Evolutionary conservation across 2,888 invertebrate genomes (phyloP).

Genomic region (Campoletis raptor): DNA sequence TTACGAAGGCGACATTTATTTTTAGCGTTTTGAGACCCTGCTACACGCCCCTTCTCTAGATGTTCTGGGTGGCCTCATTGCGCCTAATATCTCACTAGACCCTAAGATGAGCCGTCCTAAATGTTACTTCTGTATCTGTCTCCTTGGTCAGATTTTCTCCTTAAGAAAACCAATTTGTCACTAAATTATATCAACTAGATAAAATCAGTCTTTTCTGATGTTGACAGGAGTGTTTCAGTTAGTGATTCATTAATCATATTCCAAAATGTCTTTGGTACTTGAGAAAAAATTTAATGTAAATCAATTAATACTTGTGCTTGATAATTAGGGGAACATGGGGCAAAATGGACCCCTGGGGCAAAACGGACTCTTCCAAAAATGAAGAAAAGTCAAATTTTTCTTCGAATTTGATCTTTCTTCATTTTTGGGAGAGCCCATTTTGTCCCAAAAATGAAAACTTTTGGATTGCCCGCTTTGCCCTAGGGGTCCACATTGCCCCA

Average conservation of each 20-base stretch:
- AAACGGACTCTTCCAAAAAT: too few relatives aligned
- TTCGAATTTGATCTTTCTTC: too few relatives aligned
- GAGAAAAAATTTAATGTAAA: neutral
- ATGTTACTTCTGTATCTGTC: slow-evolving; percentile 53
- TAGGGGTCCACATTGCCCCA: too few relatives aligned
- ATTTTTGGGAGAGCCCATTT: too few relatives aligned
- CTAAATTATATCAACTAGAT: slow-evolving; percentile 72
- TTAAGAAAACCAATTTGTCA: slow-evolving; percentile 79
- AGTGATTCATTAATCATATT: neutral
- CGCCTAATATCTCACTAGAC: slow-evolving; percentile 56
- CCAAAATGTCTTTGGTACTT: neutral
- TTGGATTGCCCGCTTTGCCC: too few relatives aligned
- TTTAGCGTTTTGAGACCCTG: slow-evolving; percentile 55
- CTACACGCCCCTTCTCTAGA: slow-evolving; percentile 63
- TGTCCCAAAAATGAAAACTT: too few relatives aligned
- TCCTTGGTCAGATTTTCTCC: slow-evolving; percentile 15
- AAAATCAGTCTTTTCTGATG: slow-evolving; percentile 30
- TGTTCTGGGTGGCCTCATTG: slow-evolving; percentile 74
- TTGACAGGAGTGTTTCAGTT: slow-evolving; percentile 33
- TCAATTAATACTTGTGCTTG: neutral
- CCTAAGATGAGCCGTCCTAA: slow-evolving; percentile 46
- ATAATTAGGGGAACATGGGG: too few relatives aligned
- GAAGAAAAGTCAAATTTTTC: too few relatives aligned
- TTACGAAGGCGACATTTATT: slow-evolving; percentile 59
- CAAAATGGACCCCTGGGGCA: too few relatives aligned